Conservation (phyloP, 2,113 vertebrate species). For the Cephalophus harveyi region DNA sequence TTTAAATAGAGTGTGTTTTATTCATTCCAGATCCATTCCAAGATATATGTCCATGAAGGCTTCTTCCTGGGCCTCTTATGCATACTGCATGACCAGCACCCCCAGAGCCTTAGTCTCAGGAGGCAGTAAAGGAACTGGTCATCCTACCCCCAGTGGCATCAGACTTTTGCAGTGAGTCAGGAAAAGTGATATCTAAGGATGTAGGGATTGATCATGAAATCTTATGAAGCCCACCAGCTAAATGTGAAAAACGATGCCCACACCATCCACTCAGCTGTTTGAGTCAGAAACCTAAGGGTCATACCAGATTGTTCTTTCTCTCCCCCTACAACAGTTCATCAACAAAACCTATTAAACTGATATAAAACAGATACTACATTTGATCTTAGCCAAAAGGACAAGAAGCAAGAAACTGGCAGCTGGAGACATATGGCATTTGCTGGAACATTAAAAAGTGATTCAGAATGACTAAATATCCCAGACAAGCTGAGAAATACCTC, state of each 20-base stretch:
- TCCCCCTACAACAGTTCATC: not conserved
- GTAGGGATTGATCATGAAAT: not conserved
- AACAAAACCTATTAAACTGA: not conserved
- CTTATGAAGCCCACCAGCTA: not conserved
- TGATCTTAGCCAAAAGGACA: not conserved
- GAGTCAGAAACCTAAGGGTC: not conserved
- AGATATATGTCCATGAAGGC: not conserved
- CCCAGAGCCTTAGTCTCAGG: too few species aligned
- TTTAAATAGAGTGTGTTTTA: not conserved
- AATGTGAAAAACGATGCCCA: not conserved
- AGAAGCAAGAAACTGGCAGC: not conserved
- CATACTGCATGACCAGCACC: too few species aligned
- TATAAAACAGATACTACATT: not conserved
- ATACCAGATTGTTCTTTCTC: not conserved
- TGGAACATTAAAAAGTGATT: conserved; percentile 17
- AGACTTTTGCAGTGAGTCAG: not conserved
- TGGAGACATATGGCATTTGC: not conserved
- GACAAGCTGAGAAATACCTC: not conserved
- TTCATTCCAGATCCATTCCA: not conserved
- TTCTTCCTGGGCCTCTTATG: not conserved
- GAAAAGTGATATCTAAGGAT: not conserved
- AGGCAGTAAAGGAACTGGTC: not conserved
- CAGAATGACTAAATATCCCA: not conserved
- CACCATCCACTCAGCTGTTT: not conserved
- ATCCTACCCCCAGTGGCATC: not conserved